Conservation (phyloP, 2,797 vertebrate genomes). For the Phrynocephalus guinanensis region DNA sequence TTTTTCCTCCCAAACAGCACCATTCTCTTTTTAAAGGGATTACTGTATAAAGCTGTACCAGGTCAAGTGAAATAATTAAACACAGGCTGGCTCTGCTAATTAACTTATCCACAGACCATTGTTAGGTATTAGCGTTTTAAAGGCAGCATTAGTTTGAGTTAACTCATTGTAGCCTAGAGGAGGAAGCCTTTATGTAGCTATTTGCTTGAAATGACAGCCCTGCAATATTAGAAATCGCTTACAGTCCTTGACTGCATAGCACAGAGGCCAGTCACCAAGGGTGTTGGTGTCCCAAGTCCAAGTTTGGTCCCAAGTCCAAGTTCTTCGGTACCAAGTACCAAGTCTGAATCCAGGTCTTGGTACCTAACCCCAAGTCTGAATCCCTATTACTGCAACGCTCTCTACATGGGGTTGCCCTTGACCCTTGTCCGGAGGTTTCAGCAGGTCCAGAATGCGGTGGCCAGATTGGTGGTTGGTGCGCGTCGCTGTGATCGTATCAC, state of each 20-base stretch:
- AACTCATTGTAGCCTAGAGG: slow-evolving; percentile 57
- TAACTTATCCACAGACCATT: slow-evolving; percentile 77
- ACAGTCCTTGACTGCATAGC: slow-evolving; percentile 3
- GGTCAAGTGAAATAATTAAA: slow-evolving; percentile 78
- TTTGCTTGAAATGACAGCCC: not conserved
- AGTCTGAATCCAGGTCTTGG: too few relatives aligned
- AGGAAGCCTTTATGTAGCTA: not conserved
- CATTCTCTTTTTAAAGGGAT: slow-evolving; percentile 68
- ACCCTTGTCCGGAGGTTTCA: too few relatives aligned
- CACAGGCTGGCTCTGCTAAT: slow-evolving; percentile 71
- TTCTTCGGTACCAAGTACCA: too few relatives aligned
- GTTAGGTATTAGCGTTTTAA: slow-evolving; percentile 73
- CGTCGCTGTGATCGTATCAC: too few relatives aligned
- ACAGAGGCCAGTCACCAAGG: not conserved
- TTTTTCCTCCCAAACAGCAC: slow-evolving; percentile 47
- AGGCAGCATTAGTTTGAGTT: slow-evolving; percentile 53
- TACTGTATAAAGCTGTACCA: slow-evolving; percentile 71
- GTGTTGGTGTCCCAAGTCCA: too few relatives aligned
- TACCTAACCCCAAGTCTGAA: too few relatives aligned
- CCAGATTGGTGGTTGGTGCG: too few relatives aligned
- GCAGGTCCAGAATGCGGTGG: too few relatives aligned
- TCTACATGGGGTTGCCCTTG: too few relatives aligned
- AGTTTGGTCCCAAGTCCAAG: too few relatives aligned
- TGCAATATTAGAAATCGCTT: not conserved
- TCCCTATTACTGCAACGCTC: too few relatives aligned